Evolutionary conservation across 2,888 invertebrate genomes (phyloP), one percentile per base, ranked within the genome.

Genomic region (Nomada fabriciana): DNA sequence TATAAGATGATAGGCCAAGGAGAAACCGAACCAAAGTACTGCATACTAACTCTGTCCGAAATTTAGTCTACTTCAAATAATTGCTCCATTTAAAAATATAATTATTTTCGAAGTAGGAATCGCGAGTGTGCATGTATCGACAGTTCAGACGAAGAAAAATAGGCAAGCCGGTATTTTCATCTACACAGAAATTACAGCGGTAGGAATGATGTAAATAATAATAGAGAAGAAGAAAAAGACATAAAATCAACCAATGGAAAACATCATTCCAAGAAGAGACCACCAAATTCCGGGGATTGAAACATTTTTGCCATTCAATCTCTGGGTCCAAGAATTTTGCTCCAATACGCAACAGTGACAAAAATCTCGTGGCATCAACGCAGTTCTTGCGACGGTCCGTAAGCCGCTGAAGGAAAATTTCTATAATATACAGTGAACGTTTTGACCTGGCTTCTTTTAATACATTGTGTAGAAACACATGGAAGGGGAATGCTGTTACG

Each of bases 1-100:
- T 64, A 72, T 85, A 83, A 81, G 76, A 85, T 79, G 90, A 90
- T 90, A 90, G 85, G 69, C 76, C 60, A 72, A 79, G 63, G 80
- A 88, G 86, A 86, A 86, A 86, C 84, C 80, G 76, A 59, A 23
- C 60, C n/a, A 43, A 29, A n/a, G 25, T 57, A n/a, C 18, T 15
- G 63, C 36, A 7, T 36, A 7, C 57, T 52, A 55, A 63, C 10
- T n/a, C 50, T 5, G 20, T 15, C 59, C 29, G 63, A 69, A 75
- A 74, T 25, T 77, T 65, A 43, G 23, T 60, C 74, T 67, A 52
- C 50, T 11, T 2, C 7, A 7, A 23, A 67, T 43, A 59, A 61
- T 52, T 15, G 50, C 52, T 53, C 18, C 18, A 13, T 15, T 15
- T 1, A 11, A 18, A 15, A 50, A 18, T 50, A 5, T 18, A 50